phyloP scores from a whole-genome alignment of 2,113 vertebrate species.

The Asarcornis scutulata region DNA sequence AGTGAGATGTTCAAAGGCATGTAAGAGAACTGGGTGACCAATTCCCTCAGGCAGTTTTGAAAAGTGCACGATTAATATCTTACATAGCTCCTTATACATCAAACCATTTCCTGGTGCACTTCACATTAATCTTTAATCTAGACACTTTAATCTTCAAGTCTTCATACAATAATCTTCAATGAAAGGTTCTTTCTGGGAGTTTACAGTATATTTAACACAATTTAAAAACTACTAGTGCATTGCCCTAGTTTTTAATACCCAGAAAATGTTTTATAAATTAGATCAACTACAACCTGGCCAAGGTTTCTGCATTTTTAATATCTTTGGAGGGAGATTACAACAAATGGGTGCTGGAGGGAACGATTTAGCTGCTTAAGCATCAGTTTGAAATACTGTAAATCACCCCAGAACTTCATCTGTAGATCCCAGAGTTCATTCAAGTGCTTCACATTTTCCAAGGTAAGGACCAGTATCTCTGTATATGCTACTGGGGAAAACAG shows the following conservation, averaged over 20 bases:
- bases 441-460: constrained; percentile 36
- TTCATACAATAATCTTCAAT: constrained; percentile 50
- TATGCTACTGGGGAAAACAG: neutral
- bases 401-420: neutral
- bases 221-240: constrained; percentile 44
- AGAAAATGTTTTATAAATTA: constrained; percentile 62
- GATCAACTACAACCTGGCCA: constrained; percentile 44
- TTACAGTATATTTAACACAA: constrained; percentile 64
- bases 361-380: constrained; percentile 20
- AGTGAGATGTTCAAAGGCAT: constrained; percentile 38
- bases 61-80: constrained; percentile 46
- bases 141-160: constrained; percentile 63
- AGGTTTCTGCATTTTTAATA: constrained; percentile 62
- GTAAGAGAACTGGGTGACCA: constrained; percentile 21
- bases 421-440: constrained; percentile 11
- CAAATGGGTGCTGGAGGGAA: constrained; percentile 40
- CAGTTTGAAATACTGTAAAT: neutral
- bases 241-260: constrained; percentile 38
- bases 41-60: constrained; percentile 30
- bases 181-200: constrained; percentile 43
- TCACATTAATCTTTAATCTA: constrained; percentile 69
- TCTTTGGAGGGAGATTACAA: constrained; percentile 31
- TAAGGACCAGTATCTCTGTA: neutral
- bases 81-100: constrained; percentile 47
- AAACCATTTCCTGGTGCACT: constrained; percentile 48